Evolutionary conservation across 1,140 invertebrate species (phyloP), one percentile per base, ranked within the genome.

Genomic region (Papilio aristodemus): DNA sequence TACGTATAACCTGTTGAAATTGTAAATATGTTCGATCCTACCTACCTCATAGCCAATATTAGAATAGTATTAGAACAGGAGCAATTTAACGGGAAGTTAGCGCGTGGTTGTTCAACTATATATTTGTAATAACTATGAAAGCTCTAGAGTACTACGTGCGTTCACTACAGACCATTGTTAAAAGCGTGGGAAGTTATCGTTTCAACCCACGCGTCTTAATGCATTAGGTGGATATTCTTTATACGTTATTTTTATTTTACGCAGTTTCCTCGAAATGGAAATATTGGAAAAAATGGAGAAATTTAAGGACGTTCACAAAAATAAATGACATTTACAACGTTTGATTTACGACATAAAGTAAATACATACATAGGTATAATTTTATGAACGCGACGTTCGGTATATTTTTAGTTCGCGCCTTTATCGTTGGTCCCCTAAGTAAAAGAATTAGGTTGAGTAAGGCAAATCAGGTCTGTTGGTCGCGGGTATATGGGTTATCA

Each of bases 401-500:
- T 22, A 22, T 13, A 25, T 9, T 25, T 54, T 22, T 54, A 9
- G 14, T 10, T 54, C 7, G 19, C 14, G 10, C 22, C 19, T 46
- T n/a, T n/a, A n/a, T n/a, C n/a, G 43, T 46, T 14, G 9, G 9
- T 46, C 43, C 1, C 3, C 14, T 57, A 27, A 39, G 22, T 39
- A 66, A 73, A 63, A 32, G 58, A 59, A 67, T 69, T 71, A 63
- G 60, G 62, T 69, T 78, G 74, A 72, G 77, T 78, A 77, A 77
- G 69, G 36, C 14, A 75, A 76, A 78, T 78, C 64, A 68, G 81
- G 75, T 79, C 78, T 74, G 63, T 69, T 68, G 68, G 74, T 66
- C 76, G 67, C 75, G 27, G 22, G 27, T 67, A 50, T 50, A 27
- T 59, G 71, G 66, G 75, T 85, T 86, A 87, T 89, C 84, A 71